phyloP scores from a whole-genome alignment of 2,797 vertebrate genomes.

The Leucoraja ocellata region DNA sequence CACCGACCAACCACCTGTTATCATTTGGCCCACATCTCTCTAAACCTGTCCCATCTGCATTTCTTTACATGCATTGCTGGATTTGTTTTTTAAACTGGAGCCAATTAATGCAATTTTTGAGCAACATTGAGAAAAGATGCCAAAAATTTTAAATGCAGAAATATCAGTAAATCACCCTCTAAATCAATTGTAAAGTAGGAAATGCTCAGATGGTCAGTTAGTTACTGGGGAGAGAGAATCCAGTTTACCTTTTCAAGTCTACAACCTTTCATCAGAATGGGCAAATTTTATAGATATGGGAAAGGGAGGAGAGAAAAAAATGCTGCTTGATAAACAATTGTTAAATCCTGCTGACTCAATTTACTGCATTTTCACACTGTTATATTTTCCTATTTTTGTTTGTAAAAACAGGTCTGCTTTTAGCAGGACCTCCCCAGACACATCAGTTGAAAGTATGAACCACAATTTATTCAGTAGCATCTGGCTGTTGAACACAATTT shows the following conservation, averaged over 20 bases:
- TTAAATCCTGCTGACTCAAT: not conserved
- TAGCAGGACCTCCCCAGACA: not conserved
- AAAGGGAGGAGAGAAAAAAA: too few relatives aligned
- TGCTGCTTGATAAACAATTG: not conserved
- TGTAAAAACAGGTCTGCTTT: not conserved
- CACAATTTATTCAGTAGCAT: slow-evolving; percentile 32
- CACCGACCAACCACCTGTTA: too few relatives aligned
- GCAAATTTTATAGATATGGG: too few relatives aligned
- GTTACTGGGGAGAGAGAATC: too few relatives aligned
- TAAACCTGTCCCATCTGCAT: too few relatives aligned
- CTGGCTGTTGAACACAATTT: slow-evolving; percentile 1
- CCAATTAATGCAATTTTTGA: not conserved
- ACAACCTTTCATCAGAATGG: too few relatives aligned
- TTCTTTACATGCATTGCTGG: too few relatives aligned
- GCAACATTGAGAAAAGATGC: not conserved
- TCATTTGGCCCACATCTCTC: too few relatives aligned
- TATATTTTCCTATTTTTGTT: not conserved
- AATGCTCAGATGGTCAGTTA: too few relatives aligned
- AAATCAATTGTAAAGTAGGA: too few relatives aligned
- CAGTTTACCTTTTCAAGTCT: too few relatives aligned
- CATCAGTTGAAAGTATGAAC: not conserved
- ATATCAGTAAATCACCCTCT: not conserved
- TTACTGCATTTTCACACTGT: not conserved
- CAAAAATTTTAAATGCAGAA: not conserved
- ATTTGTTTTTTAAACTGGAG: too few relatives aligned